Conservation (phyloP, 2,888 invertebrate species). For the Sphaerophoria rueppellii region DNA sequence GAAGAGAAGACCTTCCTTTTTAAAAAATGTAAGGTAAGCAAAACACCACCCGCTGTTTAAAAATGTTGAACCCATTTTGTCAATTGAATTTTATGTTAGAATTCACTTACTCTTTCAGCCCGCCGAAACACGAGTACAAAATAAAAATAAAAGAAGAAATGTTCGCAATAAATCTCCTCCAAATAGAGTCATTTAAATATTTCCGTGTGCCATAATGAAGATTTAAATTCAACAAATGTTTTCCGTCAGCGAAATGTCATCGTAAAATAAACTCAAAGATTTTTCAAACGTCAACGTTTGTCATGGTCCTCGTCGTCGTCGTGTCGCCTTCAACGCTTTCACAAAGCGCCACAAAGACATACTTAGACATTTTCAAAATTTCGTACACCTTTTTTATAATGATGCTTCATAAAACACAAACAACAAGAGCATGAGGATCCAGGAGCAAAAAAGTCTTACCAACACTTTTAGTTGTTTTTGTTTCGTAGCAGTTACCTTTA, state of each 20-base stretch:
- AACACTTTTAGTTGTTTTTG: background rate
- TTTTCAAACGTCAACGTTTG: background rate
- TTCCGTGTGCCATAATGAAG: slow-evolving; percentile 2
- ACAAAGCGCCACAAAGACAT: background rate
- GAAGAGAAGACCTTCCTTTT: no score
- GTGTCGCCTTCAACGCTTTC: background rate
- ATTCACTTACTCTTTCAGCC: no score
- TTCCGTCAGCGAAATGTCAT: slow-evolving; percentile 21
- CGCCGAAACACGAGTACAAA: background rate
- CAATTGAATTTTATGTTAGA: no score
- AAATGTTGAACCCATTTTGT: no score
- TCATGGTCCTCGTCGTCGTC: background rate
- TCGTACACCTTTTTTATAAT: slow-evolving; percentile 6
- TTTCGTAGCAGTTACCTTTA: slow-evolving; percentile 3
- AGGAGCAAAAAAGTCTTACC: no score
- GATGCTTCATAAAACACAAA: slow-evolving; percentile 20
- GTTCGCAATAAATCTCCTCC: slow-evolving; percentile 23
- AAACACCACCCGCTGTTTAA: no score
- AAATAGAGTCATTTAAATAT: slow-evolving; percentile 23
- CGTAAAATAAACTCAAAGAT: slow-evolving; percentile 1
- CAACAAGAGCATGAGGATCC: background rate
- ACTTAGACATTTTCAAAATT: slow-evolving; percentile 9
- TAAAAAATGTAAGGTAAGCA: no score
- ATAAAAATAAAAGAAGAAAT: background rate
- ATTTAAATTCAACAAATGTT: slow-evolving; percentile 30